These are phyloP conservation scores for Tautogolabrus adspersus DNA, from an alignment of 2,113 vertebrate species.

Conservation along the genomic window DNA sequence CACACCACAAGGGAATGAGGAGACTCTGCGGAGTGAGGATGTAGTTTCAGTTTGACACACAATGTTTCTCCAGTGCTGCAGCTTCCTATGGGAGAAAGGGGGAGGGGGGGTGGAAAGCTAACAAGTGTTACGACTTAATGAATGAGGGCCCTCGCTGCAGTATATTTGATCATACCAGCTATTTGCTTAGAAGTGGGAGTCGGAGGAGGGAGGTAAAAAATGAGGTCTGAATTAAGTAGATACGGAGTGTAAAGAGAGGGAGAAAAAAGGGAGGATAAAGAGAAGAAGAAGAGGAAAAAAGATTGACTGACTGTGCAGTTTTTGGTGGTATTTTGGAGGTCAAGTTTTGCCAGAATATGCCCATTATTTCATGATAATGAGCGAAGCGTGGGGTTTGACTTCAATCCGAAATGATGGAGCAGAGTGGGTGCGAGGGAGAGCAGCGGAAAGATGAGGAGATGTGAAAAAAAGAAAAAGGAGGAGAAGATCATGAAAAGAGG, in stretches of 20 bases:
- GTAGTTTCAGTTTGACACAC: slow-evolving; percentile 26
- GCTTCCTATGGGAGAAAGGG: neutral
- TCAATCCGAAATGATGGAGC: slow-evolving; percentile 48
- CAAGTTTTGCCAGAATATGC: slow-evolving; percentile 47
- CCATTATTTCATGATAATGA: slow-evolving; percentile 86
- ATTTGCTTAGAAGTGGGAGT: slow-evolving; percentile 20
- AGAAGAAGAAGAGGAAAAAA: slow-evolving; percentile 1
- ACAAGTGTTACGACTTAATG: slow-evolving; percentile 66
- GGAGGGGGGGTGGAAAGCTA: slow-evolving; percentile 40
- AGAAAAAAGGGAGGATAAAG: neutral
- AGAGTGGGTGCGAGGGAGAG: slow-evolving; percentile 19
- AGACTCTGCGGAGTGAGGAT: neutral
- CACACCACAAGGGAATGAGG: slow-evolving; percentile 2
- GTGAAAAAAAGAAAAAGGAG: slow-evolving; percentile 18
- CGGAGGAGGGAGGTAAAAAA: slow-evolving; percentile 11
- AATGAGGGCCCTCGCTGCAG: slow-evolving; percentile 55
- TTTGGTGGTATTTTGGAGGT: slow-evolving; percentile 43
- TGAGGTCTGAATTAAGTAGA: slow-evolving; percentile 20
- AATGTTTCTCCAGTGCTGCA: slow-evolving; percentile 36
- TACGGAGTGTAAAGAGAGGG: slow-evolving; percentile 4
- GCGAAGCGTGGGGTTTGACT: slow-evolving; percentile 68
- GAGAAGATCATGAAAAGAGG: slow-evolving; percentile 22
- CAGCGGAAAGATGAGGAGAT: slow-evolving; percentile 16
- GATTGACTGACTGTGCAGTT: slow-evolving; percentile 19
- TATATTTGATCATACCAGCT: slow-evolving; percentile 56